Conservation (phyloP, 1,140 invertebrate species). For the Drosophila sucinea region DNA sequence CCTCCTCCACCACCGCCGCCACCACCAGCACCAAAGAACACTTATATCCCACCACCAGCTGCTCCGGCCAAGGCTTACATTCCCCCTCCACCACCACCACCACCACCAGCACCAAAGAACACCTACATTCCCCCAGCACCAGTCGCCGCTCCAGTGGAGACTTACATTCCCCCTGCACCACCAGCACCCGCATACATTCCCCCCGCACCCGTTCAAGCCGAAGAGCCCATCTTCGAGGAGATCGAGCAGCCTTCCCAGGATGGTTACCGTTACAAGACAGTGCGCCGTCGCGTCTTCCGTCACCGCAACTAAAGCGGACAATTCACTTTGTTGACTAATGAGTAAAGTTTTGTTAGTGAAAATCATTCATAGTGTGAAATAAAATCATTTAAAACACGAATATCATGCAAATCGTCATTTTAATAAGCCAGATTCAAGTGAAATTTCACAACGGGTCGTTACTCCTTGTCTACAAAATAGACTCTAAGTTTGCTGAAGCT, state of each 20-base stretch:
- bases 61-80: constrained; percentile 56
- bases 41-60: constrained; percentile 56
- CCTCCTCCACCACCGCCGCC: constrained; percentile 51
- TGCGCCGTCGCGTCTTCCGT: constrained; percentile 75
- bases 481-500: no score
- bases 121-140: constrained; percentile 66
- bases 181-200: constrained; percentile 50
- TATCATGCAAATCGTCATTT: neutral
- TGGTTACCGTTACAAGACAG: constrained; percentile 78
- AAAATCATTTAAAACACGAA: neutral
- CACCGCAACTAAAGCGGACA: constrained; percentile 59
- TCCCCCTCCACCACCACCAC: constrained; percentile 65
- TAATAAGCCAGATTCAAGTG: no score
- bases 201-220: constrained; percentile 47
- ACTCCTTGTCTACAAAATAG: no score
- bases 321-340: constrained; percentile 56
- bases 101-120: constrained; percentile 65
- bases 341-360: constrained; percentile 45
- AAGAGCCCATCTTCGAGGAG: constrained; percentile 58
- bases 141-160: constrained; percentile 33
- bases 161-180: constrained; percentile 59
- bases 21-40: constrained; percentile 45
- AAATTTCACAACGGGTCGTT: no score
- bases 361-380: neutral
- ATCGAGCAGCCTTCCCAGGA: constrained; percentile 74